Conservation (phyloP, 2,888 invertebrate genomes). For the Digitonthophagus gazella region DNA sequence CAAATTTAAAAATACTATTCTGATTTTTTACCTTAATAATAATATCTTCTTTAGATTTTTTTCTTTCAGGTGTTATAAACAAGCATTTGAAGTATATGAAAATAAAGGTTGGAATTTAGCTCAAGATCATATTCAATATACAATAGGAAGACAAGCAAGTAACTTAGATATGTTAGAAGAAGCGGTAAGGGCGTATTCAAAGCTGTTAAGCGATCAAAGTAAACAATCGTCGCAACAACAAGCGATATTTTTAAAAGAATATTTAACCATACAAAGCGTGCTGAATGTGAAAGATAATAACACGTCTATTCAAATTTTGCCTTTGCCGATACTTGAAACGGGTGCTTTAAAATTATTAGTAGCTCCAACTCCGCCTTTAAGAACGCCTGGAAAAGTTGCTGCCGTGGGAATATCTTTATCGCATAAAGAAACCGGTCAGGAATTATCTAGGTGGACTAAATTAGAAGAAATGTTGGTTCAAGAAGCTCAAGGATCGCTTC, state of each 20-base stretch:
- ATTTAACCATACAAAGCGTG: slow-evolving; percentile 77
- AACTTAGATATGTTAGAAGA: slow-evolving; percentile 71
- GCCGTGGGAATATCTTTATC: slow-evolving; percentile 55
- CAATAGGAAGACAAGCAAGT: slow-evolving; percentile 86
- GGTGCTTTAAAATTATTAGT: slow-evolving; percentile 70
- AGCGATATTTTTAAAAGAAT: slow-evolving; percentile 81
- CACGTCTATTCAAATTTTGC: slow-evolving; percentile 56
- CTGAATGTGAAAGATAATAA: slow-evolving; percentile 31
- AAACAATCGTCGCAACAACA: slow-evolving; percentile 73
- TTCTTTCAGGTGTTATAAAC: slow-evolving; percentile 87
- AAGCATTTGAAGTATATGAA: slow-evolving; percentile 76
- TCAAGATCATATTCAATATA: slow-evolving; percentile 94
- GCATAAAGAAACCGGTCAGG: slow-evolving; percentile 34
- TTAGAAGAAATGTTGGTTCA: slow-evolving; percentile 76
- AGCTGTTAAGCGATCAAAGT: slow-evolving; percentile 69
- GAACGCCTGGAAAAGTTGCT: slow-evolving; percentile 57
- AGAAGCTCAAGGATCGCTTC: slow-evolving; percentile 65
- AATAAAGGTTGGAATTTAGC: slow-evolving; percentile 86
- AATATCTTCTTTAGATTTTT: too few species aligned
- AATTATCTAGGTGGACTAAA: slow-evolving; percentile 61
- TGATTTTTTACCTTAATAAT: too few species aligned
- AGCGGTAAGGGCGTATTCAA: slow-evolving; percentile 73
- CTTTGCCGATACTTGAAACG: slow-evolving; percentile 71
- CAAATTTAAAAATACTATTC: too few species aligned
- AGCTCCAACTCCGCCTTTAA: slow-evolving; percentile 59